These are phyloP conservation scores for Ceratoteleas bidentatus DNA, from an alignment of 1,140 invertebrate species.

Conservation along the genomic window DNA sequence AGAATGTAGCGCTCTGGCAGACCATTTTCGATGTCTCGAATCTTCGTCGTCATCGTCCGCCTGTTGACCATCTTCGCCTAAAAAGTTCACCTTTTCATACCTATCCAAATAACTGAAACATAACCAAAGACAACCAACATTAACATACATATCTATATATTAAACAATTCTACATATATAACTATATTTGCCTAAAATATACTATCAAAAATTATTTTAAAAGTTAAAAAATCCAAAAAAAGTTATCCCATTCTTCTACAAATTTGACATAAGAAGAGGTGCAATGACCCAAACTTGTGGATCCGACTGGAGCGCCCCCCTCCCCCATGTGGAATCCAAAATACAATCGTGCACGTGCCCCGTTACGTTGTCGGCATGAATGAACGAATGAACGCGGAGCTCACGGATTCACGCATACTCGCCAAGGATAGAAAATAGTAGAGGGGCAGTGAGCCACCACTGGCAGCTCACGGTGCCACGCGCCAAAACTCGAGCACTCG, in stretches of 20 bases:
- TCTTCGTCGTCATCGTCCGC: slow-evolving; percentile 89
- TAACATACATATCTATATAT: background rate
- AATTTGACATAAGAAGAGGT: no score
- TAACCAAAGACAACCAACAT: slow-evolving; percentile 27
- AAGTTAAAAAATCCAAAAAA: background rate
- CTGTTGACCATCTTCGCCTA: slow-evolving; percentile 90
- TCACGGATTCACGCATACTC: slow-evolving; percentile 57
- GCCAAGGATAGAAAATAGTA: slow-evolving; percentile 70
- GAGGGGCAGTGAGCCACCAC: slow-evolving; percentile 48
- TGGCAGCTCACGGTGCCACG: slow-evolving; percentile 66
- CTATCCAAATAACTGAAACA: slow-evolving; percentile 88
- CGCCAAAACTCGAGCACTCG: slow-evolving; percentile 58
- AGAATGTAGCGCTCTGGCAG: slow-evolving; percentile 85
- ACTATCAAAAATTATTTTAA: background rate
- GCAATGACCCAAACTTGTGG: no score
- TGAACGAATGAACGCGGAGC: slow-evolving; percentile 70
- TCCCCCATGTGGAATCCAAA: background rate
- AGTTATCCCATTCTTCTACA: no score
- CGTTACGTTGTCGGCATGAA: slow-evolving; percentile 64
- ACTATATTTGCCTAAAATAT: background rate
- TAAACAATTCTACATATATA: background rate
- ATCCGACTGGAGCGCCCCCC: no score
- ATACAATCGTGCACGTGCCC: slow-evolving; percentile 63
- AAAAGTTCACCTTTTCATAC: slow-evolving; percentile 92
- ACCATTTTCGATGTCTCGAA: slow-evolving; percentile 86